Evolutionary conservation across 2,113 vertebrate genomes (phyloP).

Genomic region (Mastomys natalensis): DNA sequence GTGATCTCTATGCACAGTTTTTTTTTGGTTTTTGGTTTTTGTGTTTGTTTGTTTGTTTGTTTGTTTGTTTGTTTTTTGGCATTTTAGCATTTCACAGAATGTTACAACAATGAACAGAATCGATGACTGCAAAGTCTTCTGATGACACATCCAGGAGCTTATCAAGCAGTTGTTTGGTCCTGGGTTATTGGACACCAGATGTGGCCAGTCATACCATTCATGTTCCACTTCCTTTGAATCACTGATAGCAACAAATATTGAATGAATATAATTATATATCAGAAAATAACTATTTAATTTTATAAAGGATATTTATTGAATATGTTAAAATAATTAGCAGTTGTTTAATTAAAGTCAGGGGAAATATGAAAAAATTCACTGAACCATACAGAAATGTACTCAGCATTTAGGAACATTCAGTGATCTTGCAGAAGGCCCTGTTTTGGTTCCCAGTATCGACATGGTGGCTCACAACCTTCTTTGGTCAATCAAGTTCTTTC

Average conservation of each 20-base stretch:
- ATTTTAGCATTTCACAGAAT: neutral
- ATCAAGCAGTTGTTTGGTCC: neutral
- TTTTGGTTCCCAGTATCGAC: neutral
- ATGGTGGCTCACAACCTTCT: neutral
- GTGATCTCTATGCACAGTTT: neutral
- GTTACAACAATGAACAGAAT: neutral
- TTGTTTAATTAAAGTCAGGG: neutral
- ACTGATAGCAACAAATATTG: neutral
- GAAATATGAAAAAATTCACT: neutral
- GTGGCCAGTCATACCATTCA: neutral
- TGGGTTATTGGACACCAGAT: neutral
- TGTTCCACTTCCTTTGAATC: neutral
- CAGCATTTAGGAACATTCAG: neutral
- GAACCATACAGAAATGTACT: neutral
- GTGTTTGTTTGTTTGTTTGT: too few relatives aligned
- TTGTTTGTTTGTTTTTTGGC: accelerated
- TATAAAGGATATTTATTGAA: neutral
- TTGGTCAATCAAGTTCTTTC: neutral
- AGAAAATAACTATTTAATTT: constrained; percentile 4
- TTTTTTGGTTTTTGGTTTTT: too few relatives aligned
- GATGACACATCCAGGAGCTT: neutral
- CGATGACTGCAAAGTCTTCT: neutral
- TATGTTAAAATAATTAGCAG: neutral
- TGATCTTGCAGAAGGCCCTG: neutral
- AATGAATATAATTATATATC: neutral